A percentile compares a stretch with the other conserved stretches of the same genome.
phyloP scores from a whole-genome alignment of 2,113 vertebrate species.

The Leptobrachium leishanense region DNA sequence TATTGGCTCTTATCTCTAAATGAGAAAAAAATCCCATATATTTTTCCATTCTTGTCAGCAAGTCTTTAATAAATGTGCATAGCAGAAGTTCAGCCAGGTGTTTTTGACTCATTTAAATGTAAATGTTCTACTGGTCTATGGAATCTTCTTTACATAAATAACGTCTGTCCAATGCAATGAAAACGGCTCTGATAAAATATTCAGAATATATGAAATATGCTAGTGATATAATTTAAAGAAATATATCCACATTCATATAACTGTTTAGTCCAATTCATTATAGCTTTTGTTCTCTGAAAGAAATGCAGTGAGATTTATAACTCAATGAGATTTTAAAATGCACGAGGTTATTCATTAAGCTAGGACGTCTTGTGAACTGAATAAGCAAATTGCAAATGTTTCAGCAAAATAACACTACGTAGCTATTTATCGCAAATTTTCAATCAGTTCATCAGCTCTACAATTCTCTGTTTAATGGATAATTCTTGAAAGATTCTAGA shows the following conservation, averaged over 20 bases:
- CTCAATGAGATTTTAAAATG: too few relatives aligned
- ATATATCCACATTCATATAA: neutral
- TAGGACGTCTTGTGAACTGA: too few relatives aligned
- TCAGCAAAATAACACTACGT: too few relatives aligned
- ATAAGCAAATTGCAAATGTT: too few relatives aligned
- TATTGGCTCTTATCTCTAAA: conserved; percentile 3
- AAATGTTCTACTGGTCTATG: neutral
- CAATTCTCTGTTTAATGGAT: too few relatives aligned
- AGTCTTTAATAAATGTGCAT: conserved; percentile 25
- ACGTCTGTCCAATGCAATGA: conserved; percentile 1
- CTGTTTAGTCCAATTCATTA: too few relatives aligned
- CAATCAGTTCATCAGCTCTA: too few relatives aligned
- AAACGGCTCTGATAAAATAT: neutral
- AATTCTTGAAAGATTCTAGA: too few relatives aligned
- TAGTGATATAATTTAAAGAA: neutral
- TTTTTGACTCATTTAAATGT: conserved; percentile 25
- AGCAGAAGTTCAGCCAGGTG: conserved; percentile 16
- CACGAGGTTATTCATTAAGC: too few relatives aligned
- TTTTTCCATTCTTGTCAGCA: conserved; percentile 15
- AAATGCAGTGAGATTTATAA: too few relatives aligned
- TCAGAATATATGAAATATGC: neutral
- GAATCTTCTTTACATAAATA: conserved; percentile 18
- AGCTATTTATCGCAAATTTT: too few relatives aligned
- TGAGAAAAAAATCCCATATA: neutral
- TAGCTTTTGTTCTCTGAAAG: neutral